Conservation (phyloP, 2,797 vertebrate species). For the Parotocinclus haroldoi region DNA sequence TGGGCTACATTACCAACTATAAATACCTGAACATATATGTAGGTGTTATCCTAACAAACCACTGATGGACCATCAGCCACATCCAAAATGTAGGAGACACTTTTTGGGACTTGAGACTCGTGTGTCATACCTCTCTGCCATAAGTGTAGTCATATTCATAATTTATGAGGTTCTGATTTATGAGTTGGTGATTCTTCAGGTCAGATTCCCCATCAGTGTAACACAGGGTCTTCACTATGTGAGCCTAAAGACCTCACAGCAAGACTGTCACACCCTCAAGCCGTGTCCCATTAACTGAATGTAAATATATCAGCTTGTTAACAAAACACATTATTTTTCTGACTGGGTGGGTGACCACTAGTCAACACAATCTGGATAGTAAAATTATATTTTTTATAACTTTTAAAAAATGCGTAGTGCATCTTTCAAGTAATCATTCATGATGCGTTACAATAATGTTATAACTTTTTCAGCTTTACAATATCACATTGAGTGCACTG, state of each 20-base stretch:
- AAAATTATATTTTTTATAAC: neutral
- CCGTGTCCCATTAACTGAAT: conserved; percentile 6
- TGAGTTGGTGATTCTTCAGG: conserved; percentile 42
- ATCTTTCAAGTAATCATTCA: conserved; percentile 8
- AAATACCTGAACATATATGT: conserved; percentile 37
- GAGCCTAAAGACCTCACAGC: conserved; percentile 38
- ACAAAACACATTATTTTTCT: neutral
- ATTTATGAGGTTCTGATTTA: conserved; percentile 51
- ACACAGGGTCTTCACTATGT: conserved; percentile 27
- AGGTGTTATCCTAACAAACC: conserved; percentile 1
- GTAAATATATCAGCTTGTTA: conserved; percentile 6
- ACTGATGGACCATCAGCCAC: conserved; percentile 22
- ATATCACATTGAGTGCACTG: conserved; percentile 63
- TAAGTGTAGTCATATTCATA: conserved; percentile 46
- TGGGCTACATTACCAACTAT: conserved; percentile 13
- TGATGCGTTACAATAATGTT: conserved; percentile 9
- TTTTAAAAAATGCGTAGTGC: neutral
- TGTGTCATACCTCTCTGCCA: conserved; percentile 44
- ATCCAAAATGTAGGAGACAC: conserved; percentile 32
- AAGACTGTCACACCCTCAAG: conserved; percentile 24
- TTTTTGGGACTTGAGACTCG: conserved; percentile 41
- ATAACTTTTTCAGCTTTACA: conserved; percentile 48
- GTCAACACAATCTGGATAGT: neutral
- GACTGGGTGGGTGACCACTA: neutral
- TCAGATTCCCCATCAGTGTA: conserved; percentile 40